phyloP scores from a whole-genome alignment of 2,113 vertebrate genomes.

The Strix aluco region DNA sequence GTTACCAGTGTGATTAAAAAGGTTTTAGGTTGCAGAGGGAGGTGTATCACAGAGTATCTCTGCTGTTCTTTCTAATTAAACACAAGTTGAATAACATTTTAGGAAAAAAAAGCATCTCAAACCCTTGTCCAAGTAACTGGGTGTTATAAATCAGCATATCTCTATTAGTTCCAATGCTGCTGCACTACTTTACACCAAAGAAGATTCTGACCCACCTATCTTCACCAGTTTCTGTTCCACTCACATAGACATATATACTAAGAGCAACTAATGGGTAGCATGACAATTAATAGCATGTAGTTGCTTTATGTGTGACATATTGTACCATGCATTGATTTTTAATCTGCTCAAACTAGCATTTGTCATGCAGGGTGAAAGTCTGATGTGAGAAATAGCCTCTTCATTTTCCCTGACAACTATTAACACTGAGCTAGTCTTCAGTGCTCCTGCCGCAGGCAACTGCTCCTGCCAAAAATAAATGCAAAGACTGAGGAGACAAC shows the following conservation, averaged over 20 bases:
- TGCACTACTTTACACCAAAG: neutral
- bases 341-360: conserved; percentile 61
- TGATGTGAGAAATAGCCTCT: conserved; percentile 61
- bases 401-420: conserved; percentile 65
- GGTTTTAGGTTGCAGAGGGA: neutral
- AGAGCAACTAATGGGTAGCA: conserved; percentile 35
- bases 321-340: conserved; percentile 65
- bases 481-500: neutral
- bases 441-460: neutral
- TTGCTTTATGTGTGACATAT: conserved; percentile 57
- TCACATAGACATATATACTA: neutral
- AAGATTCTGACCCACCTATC: neutral
- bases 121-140: neutral
- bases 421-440: conserved; percentile 24
- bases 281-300: conserved; percentile 49
- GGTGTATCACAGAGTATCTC: neutral
- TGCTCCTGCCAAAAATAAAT: conserved; percentile 19
- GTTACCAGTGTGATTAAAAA: neutral
- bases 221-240: neutral
- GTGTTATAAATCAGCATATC: neutral
- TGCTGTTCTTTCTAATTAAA: neutral
- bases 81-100: neutral
- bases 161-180: neutral
- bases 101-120: neutral
- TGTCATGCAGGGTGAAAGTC: conserved; percentile 46